Evolutionary conservation across 2,113 vertebrate species (phyloP).

Genomic region (Aegypius monachus): DNA sequence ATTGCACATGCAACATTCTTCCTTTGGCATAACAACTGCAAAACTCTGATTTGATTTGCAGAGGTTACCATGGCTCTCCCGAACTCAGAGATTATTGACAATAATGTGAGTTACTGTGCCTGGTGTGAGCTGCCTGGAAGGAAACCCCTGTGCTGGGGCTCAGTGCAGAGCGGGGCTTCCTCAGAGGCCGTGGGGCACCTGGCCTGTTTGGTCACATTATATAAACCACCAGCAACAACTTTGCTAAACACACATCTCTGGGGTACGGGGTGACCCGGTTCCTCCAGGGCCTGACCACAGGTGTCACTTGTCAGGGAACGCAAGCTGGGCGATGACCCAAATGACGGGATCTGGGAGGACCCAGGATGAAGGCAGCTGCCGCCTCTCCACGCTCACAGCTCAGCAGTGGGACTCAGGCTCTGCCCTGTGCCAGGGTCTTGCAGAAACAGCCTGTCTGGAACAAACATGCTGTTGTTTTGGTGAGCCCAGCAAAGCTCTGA

Average conservation of each 20-base stretch:
- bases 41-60: neutral
- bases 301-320: neutral
- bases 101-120: rapidly evolving
- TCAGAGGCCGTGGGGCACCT: neutral
- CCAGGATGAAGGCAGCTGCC: neutral
- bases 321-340: rapidly evolving
- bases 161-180: rapidly evolving
- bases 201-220: neutral
- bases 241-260: neutral
- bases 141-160: neutral
- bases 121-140: neutral
- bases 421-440: rapidly evolving
- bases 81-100: neutral
- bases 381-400: neutral
- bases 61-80: neutral
- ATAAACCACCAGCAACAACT: neutral
- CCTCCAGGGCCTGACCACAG: neutral
- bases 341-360: neutral
- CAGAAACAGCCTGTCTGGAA: neutral
- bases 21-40: neutral
- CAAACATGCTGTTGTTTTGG: neutral
- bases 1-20: neutral
- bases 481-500: neutral
- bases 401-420: neutral
- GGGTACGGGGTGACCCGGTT: rapidly evolving